These are phyloP conservation scores for Sipha flava DNA, from an alignment of 1,140 invertebrate species.

Conservation along the genomic window DNA sequence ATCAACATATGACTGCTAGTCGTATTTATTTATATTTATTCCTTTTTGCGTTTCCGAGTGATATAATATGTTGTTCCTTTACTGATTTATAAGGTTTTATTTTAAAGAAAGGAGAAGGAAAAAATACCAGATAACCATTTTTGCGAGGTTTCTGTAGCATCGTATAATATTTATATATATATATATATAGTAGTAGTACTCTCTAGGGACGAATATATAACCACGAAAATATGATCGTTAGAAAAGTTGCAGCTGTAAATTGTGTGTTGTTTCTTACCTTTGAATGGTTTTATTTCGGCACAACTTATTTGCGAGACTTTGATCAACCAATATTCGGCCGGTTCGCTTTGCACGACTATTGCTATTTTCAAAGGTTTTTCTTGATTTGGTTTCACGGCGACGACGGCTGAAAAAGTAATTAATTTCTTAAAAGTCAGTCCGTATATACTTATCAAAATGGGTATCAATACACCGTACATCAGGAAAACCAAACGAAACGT, in stretches of 20 bases:
- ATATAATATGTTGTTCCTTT: background rate
- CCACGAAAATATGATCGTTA: background rate
- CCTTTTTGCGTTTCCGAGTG: background rate
- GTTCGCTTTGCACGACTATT: constrained; percentile 43
- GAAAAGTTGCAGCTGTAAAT: background rate
- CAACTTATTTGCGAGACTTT: constrained; percentile 43
- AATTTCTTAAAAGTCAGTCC: background rate
- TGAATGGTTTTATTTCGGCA: constrained; percentile 38
- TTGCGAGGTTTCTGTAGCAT: background rate
- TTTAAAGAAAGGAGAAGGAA: background rate
- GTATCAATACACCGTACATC: too few relatives aligned
- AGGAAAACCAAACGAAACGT: too few relatives aligned
- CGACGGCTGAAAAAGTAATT: constrained; percentile 40
- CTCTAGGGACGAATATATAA: background rate
- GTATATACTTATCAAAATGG: too few relatives aligned
- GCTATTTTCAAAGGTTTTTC: constrained; percentile 42
- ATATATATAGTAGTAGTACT: too few relatives aligned
- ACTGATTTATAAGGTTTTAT: background rate
- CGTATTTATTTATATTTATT: too few relatives aligned
- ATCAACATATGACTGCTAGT: too few relatives aligned
- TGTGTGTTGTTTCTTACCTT: constrained; percentile 36
- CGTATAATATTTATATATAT: too few relatives aligned
- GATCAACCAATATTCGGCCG: constrained; percentile 42
- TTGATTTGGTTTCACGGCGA: constrained; percentile 42
- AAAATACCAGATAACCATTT: background rate